Percentiles rank a stretch among this genome's conserved stretches.
Conservation (phyloP, 1,140 invertebrate species). For the Thaumatotibia leucotreta region DNA sequence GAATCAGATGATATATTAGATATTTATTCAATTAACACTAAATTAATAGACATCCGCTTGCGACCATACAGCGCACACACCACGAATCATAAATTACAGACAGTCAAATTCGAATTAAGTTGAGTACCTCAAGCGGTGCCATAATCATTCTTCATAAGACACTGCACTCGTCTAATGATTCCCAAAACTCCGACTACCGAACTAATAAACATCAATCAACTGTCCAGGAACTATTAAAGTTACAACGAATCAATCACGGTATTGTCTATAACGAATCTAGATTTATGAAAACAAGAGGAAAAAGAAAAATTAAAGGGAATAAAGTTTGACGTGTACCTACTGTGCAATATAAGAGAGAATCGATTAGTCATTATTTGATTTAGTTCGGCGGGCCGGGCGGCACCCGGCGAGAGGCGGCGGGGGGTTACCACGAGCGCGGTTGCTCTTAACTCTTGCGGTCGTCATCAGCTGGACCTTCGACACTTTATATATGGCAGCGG, state of each 20-base stretch:
- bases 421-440: conserved; percentile 54
- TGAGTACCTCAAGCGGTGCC: conserved; percentile 50
- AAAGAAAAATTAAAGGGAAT: conserved; percentile 70
- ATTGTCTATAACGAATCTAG: conserved; percentile 70
- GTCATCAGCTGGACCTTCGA: conserved; percentile 63
- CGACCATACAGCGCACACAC: not conserved
- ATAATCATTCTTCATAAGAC: conserved; percentile 72
- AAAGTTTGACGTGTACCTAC: conserved; percentile 74
- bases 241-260: conserved; percentile 61
- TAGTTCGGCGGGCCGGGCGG: conserved; percentile 61
- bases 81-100: conserved; percentile 49
- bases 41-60: conserved; percentile 43
- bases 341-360: conserved; percentile 74
- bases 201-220: conserved; percentile 75
- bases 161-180: conserved; percentile 64
- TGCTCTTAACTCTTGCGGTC: conserved; percentile 44
- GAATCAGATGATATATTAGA: conserved; percentile 17
- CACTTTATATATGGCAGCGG: conserved; percentile 56
- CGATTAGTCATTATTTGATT: conserved; percentile 77
- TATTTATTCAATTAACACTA: conserved; percentile 53
- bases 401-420: conserved; percentile 59
- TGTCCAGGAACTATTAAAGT: conserved; percentile 64
- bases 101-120: conserved; percentile 61
- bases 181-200: conserved; percentile 73
- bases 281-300: conserved; percentile 70